Evolutionary conservation across 2,113 vertebrate genomes (phyloP).

Genomic region (Carettochelys insculpta): DNA sequence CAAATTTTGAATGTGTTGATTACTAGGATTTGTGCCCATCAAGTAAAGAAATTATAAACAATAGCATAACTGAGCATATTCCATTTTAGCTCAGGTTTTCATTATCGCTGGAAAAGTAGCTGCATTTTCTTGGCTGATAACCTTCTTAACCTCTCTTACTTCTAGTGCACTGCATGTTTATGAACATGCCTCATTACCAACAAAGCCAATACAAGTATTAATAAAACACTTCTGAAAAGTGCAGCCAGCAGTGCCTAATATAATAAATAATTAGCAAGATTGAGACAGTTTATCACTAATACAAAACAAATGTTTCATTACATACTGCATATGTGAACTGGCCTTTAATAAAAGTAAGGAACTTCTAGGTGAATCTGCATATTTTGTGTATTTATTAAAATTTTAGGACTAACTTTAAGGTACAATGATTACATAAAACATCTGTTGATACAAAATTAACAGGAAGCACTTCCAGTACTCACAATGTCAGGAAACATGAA

Average conservation of each 20-base stretch:
- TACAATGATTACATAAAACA: conserved; percentile 10
- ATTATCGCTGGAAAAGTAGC: conserved; percentile 10
- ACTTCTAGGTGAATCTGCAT: not conserved
- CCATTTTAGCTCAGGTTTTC: conserved; percentile 55
- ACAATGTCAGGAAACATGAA: conserved; percentile 5
- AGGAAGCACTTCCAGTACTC: not conserved
- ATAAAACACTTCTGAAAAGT: conserved; percentile 36
- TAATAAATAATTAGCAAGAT: not conserved
- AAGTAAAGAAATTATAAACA: not conserved
- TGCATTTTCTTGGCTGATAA: not conserved
- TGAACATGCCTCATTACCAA: not conserved
- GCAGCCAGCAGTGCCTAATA: conserved; percentile 59
- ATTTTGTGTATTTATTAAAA: not conserved
- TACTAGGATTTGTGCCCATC: not conserved
- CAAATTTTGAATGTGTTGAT: not conserved
- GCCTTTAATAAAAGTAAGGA: conserved; percentile 7
- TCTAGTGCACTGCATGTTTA: not conserved
- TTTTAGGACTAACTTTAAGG: not conserved
- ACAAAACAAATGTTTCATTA: not conserved
- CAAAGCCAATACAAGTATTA: conserved; percentile 24
- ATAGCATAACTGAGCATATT: accelerated
- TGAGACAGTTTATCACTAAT: not conserved
- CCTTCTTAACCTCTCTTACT: conserved; percentile 26
- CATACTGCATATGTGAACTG: not conserved
- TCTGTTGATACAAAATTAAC: not conserved